phyloP scores from a whole-genome alignment of 2,113 vertebrate genomes.

The Brachypteracias leptosomus region DNA sequence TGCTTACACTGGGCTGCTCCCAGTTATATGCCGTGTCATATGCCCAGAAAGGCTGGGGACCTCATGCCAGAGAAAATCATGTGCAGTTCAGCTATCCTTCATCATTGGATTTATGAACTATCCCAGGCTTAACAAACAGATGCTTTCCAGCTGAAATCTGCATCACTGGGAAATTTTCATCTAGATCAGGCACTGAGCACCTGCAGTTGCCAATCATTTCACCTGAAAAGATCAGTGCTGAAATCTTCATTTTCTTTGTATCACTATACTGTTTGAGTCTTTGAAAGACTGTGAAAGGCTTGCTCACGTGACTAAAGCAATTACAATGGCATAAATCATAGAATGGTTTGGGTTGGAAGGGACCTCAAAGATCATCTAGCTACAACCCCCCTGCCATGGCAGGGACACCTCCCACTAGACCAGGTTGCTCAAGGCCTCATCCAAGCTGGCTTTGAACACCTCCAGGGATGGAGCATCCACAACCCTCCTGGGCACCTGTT shows the following conservation, averaged over 20 bases:
- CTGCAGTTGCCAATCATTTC: not conserved
- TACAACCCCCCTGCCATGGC: too few relatives aligned
- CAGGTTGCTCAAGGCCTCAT: too few relatives aligned
- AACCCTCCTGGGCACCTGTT: too few relatives aligned
- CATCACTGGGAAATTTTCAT: not conserved
- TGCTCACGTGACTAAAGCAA: not conserved
- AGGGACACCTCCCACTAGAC: too few relatives aligned
- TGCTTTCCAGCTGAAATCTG: not conserved
- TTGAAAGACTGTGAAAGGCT: not conserved
- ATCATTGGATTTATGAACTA: not conserved
- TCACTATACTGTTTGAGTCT: not conserved
- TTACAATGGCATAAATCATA: not conserved
- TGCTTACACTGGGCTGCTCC: not conserved
- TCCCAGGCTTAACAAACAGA: not conserved
- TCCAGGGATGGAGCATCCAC: too few relatives aligned
- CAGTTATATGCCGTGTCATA: accelerated
- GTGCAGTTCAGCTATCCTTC: not conserved
- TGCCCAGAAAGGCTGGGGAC: not conserved
- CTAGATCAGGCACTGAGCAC: not conserved
- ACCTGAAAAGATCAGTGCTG: not conserved
- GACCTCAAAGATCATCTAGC: too few relatives aligned
- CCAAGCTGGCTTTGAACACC: too few relatives aligned
- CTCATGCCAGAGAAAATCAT: accelerated
- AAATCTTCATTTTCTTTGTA: not conserved
- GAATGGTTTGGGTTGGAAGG: too few relatives aligned